Base-by-base conservation (phyloP, 2,797 vertebrate species). In the Eospalax fontanierii region DNA sequence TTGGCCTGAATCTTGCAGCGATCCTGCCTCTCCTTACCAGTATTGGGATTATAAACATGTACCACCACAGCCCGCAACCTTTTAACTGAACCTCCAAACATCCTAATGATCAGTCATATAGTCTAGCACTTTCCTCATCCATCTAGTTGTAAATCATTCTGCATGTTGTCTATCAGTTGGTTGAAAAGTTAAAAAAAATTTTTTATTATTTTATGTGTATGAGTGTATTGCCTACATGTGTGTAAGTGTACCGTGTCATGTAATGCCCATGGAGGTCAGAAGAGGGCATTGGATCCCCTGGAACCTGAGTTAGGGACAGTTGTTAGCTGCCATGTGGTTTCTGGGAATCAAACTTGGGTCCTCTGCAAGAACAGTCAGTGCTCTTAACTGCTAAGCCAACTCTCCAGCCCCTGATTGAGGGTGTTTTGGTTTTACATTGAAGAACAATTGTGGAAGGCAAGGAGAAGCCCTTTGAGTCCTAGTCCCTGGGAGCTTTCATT, bases 101-200 rank as follows among this genome's bases (percentile, higher is more conserved):
- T 88, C n/a, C 6, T 68, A 83, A 93, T 74, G n/a, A 35, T 93
- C 35, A 43, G 15, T 90, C 35, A 26, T 57, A 78, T 21, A 63
- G 28, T 85, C 11, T 92, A n/a, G 68, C 30, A 81, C 30, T 90
- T 65, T 87, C 59, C 78, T 94, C 40, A 91, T 68, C n/a, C 1
- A 92, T 22, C 28, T 50, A 82, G 87, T 15, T 93, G 21, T 30
- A 92, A 61, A 92, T 86, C 66, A 79, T 28, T 74, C 92, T n/a
- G 86, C 2, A 75, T 35, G 35, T 59, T 59, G 59, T 15, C 59
- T 59, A 59, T 59, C 59, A 59, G 59, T 15, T 59, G 35, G 50
- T 38, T 10, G 8, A 54, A n/a, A n/a, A n/a, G n/a, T n/a, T n/a
- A n/a, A n/a, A n/a, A n/a, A n/a, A n/a, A n/a, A n/a, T n/a, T n/a